A percentile compares a stretch with the other conserved stretches of the same genome.
Evolutionary conservation across 2,888 invertebrate species (phyloP).

Genomic region (Xylota segnis): DNA sequence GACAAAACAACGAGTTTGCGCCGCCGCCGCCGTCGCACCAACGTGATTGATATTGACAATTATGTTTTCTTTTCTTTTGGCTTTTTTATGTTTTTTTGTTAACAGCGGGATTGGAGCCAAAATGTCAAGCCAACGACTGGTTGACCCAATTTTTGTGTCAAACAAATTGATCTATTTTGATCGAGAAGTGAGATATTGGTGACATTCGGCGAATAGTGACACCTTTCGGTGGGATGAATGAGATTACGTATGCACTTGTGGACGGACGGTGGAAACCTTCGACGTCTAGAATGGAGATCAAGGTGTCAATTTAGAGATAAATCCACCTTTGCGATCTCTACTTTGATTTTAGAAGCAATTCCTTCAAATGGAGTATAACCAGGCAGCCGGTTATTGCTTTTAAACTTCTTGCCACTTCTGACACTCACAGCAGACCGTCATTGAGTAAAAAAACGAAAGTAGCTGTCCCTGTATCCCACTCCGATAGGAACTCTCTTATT

Average conservation of each 20-base stretch:
- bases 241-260: not conserved
- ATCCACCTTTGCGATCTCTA: not conserved
- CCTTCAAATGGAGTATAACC: too few relatives aligned
- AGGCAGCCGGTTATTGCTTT: too few relatives aligned
- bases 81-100: constrained; percentile 10
- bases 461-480: too few relatives aligned
- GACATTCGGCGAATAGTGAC: constrained; percentile 15
- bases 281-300: not conserved
- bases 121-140: constrained; percentile 51
- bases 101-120: constrained; percentile 60
- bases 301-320: not conserved
- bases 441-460: too few relatives aligned
- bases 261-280: not conserved
- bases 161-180: constrained; percentile 40
- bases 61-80: constrained; percentile 26
- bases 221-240: not conserved
- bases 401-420: too few relatives aligned
- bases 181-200: constrained; percentile 20
- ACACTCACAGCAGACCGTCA: too few relatives aligned
- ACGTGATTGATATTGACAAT: constrained; percentile 62
- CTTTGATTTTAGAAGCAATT: too few relatives aligned
- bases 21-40: constrained; percentile 6
- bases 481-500: too few relatives aligned
- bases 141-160: constrained; percentile 62
- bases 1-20: constrained; percentile 43